A percentile compares a stretch with the other conserved stretches of the same genome.
Evolutionary conservation across 2,797 vertebrate genomes (phyloP).

Genomic region (Enteromius anoplus): DNA sequence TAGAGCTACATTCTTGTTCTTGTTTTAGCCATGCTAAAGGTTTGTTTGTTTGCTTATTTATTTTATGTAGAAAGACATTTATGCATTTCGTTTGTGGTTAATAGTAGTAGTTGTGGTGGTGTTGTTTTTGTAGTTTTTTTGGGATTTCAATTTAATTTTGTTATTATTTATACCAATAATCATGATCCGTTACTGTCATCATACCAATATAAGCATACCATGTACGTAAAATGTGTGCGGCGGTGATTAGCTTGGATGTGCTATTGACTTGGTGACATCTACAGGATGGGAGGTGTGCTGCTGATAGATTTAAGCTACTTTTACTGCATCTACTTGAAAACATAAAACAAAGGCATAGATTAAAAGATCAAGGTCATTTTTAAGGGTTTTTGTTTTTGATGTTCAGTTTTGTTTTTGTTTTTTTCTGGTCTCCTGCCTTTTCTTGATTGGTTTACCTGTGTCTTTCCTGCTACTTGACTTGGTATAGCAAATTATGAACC

Average conservation of each 20-base stretch:
- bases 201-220: neutral
- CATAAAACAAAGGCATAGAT: neutral
- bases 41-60: neutral
- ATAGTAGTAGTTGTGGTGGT: neutral
- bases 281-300: conserved; percentile 22
- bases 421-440: neutral
- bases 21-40: neutral
- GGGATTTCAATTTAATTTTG: neutral
- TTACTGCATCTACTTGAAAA: neutral
- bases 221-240: neutral
- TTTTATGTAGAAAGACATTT: neutral
- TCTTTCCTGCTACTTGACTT: neutral
- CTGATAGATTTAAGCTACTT: neutral
- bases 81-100: neutral
- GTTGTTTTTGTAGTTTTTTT: neutral
- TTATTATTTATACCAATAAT: neutral
- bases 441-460: neutral
- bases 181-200: neutral
- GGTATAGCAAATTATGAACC: neutral
- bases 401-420: neutral
- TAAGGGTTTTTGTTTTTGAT: neutral
- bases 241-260: neutral
- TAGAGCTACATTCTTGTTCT: neutral
- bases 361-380: neutral
- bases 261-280: conserved; percentile 17